Evolutionary conservation across 2,113 vertebrate genomes (phyloP).

Genomic region (Rhynchomys soricoides): DNA sequence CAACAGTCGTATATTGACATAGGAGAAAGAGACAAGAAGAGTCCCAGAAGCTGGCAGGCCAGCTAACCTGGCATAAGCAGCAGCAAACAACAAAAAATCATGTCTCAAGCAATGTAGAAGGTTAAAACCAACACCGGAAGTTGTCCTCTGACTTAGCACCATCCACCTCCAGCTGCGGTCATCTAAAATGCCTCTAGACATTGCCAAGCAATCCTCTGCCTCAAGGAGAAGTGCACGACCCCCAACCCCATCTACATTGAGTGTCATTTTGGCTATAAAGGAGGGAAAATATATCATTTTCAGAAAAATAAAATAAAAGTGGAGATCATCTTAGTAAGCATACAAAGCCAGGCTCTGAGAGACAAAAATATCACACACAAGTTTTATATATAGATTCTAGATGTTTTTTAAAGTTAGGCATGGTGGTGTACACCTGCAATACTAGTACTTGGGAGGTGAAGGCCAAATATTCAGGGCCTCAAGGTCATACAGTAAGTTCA

Average conservation of each 20-base stretch:
- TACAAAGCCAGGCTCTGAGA: neutral
- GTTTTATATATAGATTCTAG: neutral
- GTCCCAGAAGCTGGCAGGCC: neutral
- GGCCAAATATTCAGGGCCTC: neutral
- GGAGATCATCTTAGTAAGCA: neutral
- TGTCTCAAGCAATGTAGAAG: no score
- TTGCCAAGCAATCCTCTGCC: neutral
- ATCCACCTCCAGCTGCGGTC: neutral
- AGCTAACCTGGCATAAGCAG: no score
- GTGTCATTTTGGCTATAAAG: neutral
- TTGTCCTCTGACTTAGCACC: neutral
- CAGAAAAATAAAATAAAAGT: neutral
- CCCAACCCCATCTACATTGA: neutral
- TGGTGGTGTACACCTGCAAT: no score
- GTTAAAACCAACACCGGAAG: neutral
- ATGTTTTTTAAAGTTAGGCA: neutral
- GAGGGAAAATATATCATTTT: neutral
- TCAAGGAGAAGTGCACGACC: neutral
- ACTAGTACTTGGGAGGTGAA: neutral
- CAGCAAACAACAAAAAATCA: neutral
- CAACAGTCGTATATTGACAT: neutral
- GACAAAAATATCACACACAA: neutral
- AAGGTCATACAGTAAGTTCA: neutral
- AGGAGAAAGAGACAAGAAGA: neutral
- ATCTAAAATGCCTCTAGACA: constrained; percentile 8